Conservation (phyloP, 2,797 vertebrate species). For the Syndactyla subalaris region DNA sequence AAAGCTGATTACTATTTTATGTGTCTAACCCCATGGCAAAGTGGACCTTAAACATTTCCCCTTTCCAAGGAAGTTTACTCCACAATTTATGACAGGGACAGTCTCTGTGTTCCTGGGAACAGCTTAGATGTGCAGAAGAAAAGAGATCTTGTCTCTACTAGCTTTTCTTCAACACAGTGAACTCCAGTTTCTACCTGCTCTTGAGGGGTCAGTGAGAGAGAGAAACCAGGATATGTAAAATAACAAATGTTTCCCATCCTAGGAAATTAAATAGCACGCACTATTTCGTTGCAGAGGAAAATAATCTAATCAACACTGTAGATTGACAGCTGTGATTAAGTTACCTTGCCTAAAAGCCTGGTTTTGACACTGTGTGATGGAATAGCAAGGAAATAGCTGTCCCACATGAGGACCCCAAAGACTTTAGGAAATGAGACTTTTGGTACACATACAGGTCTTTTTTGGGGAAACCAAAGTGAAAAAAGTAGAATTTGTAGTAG, state of each 20-base stretch:
- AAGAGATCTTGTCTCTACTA: neutral
- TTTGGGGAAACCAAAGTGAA: neutral
- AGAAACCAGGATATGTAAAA: neutral
- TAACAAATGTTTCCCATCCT: neutral
- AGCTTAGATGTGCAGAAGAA: neutral
- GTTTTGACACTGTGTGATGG: neutral
- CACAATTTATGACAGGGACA: neutral
- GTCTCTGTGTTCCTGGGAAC: neutral
- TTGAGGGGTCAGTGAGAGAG: neutral
- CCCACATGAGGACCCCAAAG: neutral
- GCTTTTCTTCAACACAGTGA: neutral
- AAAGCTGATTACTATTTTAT: constrained; percentile 58
- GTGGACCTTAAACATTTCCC: constrained; percentile 11
- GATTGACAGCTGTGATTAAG: neutral
- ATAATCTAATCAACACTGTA: neutral
- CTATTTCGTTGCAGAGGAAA: neutral
- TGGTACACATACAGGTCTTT: neutral
- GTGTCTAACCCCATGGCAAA: neutral
- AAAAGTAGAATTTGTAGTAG: neutral
- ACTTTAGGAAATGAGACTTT: neutral
- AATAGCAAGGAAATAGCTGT: neutral
- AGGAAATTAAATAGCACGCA: neutral
- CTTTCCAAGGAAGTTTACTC: neutral
- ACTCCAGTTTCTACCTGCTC: neutral
- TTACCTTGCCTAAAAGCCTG: neutral